phyloP scores from a whole-genome alignment of 2,113 vertebrate genomes.

The Centropus unirufus region DNA sequence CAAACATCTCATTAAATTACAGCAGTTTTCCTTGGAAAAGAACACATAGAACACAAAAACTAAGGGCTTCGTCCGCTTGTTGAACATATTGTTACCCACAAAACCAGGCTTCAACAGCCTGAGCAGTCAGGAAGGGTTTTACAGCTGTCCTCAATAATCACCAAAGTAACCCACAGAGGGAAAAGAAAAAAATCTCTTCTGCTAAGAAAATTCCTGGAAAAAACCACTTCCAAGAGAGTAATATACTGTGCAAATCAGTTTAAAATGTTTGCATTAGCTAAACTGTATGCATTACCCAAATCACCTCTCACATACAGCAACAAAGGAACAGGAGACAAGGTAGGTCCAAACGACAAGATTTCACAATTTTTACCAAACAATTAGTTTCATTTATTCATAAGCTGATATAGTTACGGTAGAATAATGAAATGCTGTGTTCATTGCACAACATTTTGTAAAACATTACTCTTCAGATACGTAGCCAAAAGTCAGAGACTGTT shows the following conservation, averaged over 20 bases:
- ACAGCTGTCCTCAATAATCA: constrained; percentile 4
- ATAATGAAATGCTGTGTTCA: not conserved
- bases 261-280: constrained; percentile 8
- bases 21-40: constrained; percentile 15
- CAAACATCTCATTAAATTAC: not conserved
- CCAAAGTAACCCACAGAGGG: constrained; percentile 19
- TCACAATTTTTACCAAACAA: not conserved
- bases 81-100: constrained; percentile 61
- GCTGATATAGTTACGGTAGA: not conserved
- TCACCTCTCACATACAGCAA: not conserved
- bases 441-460: not conserved
- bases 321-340: not conserved
- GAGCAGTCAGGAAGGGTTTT: constrained; percentile 44
- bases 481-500: not conserved
- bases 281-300: not conserved
- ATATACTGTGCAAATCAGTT: not conserved
- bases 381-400: not conserved
- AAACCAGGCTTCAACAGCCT: constrained; percentile 56
- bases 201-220: not conserved
- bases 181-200: not conserved
- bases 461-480: not conserved
- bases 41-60: constrained; percentile 40
- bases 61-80: constrained; percentile 9
- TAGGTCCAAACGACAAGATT: not conserved
- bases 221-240: not conserved